A percentile compares a stretch with the other conserved stretches of the same genome.
Evolutionary conservation across 2,797 vertebrate genomes (phyloP).

Genomic region (Aeoliscus strigatus): DNA sequence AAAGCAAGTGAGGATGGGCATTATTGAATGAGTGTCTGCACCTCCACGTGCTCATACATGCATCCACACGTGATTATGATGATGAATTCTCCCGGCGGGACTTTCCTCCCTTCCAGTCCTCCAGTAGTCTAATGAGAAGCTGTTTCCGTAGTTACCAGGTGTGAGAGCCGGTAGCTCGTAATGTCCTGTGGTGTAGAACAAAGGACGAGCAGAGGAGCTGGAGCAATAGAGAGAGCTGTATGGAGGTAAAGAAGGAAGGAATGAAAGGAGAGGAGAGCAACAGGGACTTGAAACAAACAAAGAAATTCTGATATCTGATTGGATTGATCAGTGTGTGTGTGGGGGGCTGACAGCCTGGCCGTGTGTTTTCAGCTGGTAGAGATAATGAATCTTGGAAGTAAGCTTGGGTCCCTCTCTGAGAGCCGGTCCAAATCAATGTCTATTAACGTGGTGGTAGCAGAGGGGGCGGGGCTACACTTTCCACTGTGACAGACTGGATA

Average conservation of each 20-base stretch:
- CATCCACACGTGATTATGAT: conserved; percentile 25
- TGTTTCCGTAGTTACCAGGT: conserved; percentile 66
- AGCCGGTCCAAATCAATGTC: conserved; percentile 33
- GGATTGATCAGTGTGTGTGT: conserved; percentile 30
- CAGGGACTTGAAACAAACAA: conserved; percentile 10
- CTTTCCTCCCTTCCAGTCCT: conserved; percentile 25
- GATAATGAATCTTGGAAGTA: conserved; percentile 26
- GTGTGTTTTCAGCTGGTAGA: conserved; percentile 13
- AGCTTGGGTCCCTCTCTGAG: conserved; percentile 24
- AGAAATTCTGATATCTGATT: conserved; percentile 9
- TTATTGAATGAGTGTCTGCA: conserved; percentile 9
- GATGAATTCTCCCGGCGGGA: conserved; percentile 48
- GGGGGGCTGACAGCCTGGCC: too few species aligned
- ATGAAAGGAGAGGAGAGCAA: conserved; percentile 7
- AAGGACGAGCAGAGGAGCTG: conserved; percentile 30
- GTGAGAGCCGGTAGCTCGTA: conserved; percentile 39
- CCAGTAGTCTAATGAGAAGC: conserved; percentile 48
- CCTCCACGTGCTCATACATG: background rate
- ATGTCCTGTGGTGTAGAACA: conserved; percentile 50
- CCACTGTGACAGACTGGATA: background rate
- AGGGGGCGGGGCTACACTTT: conserved; percentile 15
- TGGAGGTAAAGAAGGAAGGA: conserved; percentile 1
- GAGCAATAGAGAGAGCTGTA: background rate
- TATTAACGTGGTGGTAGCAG: conserved; percentile 16
- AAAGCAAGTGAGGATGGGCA: conserved; percentile 2